Percentiles rank a stretch among this genome's conserved stretches.
These are phyloP conservation scores for Entomobrya proxima DNA, from an alignment of 2,888 invertebrate genomes.

Conservation along the genomic window DNA sequence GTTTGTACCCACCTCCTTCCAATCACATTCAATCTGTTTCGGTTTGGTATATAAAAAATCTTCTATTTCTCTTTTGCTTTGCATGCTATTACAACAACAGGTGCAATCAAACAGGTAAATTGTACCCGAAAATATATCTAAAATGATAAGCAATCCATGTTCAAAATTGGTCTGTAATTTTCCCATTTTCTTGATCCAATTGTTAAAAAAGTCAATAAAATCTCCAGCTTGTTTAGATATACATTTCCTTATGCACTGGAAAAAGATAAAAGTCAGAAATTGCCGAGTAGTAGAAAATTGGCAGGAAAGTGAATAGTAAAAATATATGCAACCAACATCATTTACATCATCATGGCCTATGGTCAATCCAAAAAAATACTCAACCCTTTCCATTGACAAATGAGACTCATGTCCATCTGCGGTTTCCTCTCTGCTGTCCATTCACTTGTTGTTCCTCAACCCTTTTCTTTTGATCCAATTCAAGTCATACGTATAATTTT, in stretches of 20 bases:
- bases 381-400: slow-evolving; percentile 36
- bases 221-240: no score
- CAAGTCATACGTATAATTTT: not conserved
- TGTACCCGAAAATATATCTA: not conserved
- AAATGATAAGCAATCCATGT: slow-evolving; percentile 1
- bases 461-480: no score
- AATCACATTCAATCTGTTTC: not conserved
- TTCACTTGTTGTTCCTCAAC: not conserved
- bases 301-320: no score
- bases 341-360: no score
- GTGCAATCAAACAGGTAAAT: slow-evolving; percentile 32
- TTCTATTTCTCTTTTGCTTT: not conserved
- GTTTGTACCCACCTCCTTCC: not conserved
- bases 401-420: slow-evolving; percentile 59
- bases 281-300: no score
- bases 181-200: slow-evolving; percentile 2
- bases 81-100: slow-evolving; percentile 13
- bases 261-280: no score
- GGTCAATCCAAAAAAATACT: not conserved
- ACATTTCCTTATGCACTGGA: no score
- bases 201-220: slow-evolving; percentile 14
- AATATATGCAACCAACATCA: no score
- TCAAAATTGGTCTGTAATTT: slow-evolving; percentile 20
- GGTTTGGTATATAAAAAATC: not conserved
- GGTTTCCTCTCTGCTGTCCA: slow-evolving; percentile 37